phyloP scores from a whole-genome alignment of 2,113 vertebrate genomes.

The Dicaeum eximium region DNA sequence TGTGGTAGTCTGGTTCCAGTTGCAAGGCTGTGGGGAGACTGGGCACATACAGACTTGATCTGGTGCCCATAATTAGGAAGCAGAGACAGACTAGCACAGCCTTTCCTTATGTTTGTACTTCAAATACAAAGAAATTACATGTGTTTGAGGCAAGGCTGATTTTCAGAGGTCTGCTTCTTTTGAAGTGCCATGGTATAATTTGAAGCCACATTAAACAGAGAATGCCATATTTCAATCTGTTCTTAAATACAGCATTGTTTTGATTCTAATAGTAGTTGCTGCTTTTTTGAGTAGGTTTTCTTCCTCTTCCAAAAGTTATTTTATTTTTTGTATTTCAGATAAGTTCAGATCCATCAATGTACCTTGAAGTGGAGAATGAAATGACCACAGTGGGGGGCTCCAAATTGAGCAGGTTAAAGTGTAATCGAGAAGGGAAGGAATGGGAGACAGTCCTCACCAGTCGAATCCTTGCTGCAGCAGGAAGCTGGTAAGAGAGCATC shows the following conservation, averaged over 20 bases:
- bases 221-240: neutral
- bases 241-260: neutral
- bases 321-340: slow-evolving; percentile 67
- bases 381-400: slow-evolving; percentile 81
- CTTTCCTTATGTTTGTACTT: neutral
- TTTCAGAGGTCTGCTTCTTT: neutral
- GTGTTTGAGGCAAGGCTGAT: neutral
- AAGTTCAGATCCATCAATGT: slow-evolving; percentile 88
- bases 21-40: neutral
- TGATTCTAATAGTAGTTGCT: neutral
- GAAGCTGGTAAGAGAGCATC: slow-evolving; percentile 81
- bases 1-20: neutral
- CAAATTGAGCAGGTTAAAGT: slow-evolving; percentile 89
- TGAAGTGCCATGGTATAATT: neutral
- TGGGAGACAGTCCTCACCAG: slow-evolving; percentile 91
- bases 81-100: neutral
- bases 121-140: neutral
- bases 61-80: neutral
- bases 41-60: neutral
- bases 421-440: slow-evolving; percentile 87
- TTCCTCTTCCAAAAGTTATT: neutral
- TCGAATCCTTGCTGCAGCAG: slow-evolving; percentile 84
- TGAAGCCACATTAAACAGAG: neutral
- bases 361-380: slow-evolving; percentile 95
- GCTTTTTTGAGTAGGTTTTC: neutral